Evolutionary conservation across 2,797 vertebrate species (phyloP).

Genomic region (Callimico goeldii): DNA sequence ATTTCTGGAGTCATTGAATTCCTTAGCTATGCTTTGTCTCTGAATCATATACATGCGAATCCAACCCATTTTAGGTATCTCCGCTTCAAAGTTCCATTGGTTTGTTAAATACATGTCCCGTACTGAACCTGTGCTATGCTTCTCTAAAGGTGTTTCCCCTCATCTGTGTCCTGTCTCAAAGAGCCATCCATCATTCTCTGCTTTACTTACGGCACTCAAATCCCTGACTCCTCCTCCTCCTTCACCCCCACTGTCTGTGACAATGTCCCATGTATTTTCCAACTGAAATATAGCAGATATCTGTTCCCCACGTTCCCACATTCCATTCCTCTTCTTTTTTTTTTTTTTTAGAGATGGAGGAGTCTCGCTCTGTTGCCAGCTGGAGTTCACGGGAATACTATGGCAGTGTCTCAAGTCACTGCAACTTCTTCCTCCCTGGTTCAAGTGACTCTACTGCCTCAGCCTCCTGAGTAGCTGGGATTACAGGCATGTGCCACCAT

Average conservation of each 20-base stretch:
- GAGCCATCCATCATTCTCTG: background rate
- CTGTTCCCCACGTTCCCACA: rapidly evolving
- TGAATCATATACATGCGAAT: background rate
- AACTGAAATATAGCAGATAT: background rate
- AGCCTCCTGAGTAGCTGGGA: no score
- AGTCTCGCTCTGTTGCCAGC: no score
- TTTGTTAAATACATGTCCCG: background rate
- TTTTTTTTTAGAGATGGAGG: no score
- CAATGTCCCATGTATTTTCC: background rate
- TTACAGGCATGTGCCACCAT: no score
- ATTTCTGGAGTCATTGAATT: background rate
- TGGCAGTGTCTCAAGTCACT: no score
- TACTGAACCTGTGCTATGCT: rapidly evolving
- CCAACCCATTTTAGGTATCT: background rate
- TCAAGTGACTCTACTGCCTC: no score
- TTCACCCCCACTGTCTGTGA: background rate
- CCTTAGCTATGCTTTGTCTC: background rate
- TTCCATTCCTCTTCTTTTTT: background rate
- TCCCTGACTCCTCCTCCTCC: background rate
- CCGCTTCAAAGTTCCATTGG: background rate
- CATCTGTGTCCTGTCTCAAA: background rate
- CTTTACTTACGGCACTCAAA: background rate
- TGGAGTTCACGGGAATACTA: no score
- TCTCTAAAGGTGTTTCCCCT: background rate
- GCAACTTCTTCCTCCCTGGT: no score